Base-by-base conservation (phyloP, 2,113 vertebrate species). In the Gambusia affinis region DNA sequence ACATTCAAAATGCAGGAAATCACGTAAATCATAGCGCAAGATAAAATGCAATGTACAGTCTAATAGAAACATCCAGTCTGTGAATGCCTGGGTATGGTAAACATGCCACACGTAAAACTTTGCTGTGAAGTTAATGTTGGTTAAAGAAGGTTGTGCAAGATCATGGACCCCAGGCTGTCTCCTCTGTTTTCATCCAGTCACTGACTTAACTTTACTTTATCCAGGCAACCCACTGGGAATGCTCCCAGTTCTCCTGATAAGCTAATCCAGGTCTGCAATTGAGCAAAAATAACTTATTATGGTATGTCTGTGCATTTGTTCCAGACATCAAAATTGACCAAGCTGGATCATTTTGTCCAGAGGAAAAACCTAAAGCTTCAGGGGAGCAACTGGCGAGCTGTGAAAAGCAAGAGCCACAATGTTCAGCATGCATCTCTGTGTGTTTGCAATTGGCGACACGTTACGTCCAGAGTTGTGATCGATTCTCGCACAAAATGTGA, bases 381-480 rank as follows among this genome's bases (percentile, higher is more conserved):
- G 60, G 64, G 24, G 65, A 66, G 57, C 57, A 57, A 39, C 80
- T 81, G 83, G 30, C 8, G 29, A 37, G 78, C 91, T 87, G 79
- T 78, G 80, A 54, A 84, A 86, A 30, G 61, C 54, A 62, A 80
- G 61, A 33, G 66, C 61, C 51, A 72, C 82, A 82, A 76, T 89
- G 82, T 87, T 84, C 82, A 67, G 3, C 81, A 72, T 54, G 73
- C 69, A 35, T 44, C 70, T 71, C 47, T 60, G 67, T 30, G 60
- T 73, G 79, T 69, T 79, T 64, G 62, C 64, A 72, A 28, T 31
- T 78, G 84, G 87, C 28, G 78, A 82, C n/a, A 62, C 67, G 28
- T 72, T 75, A 62, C 68, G 67, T 82, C 64, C 72, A 44, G 65
- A 72, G 64, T 60, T 27, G 72, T 63, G 70, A 76, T 78, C 17